Base-by-base conservation (phyloP, 1,140 invertebrate species). In the Lepeophtheirus salmonis region DNA sequence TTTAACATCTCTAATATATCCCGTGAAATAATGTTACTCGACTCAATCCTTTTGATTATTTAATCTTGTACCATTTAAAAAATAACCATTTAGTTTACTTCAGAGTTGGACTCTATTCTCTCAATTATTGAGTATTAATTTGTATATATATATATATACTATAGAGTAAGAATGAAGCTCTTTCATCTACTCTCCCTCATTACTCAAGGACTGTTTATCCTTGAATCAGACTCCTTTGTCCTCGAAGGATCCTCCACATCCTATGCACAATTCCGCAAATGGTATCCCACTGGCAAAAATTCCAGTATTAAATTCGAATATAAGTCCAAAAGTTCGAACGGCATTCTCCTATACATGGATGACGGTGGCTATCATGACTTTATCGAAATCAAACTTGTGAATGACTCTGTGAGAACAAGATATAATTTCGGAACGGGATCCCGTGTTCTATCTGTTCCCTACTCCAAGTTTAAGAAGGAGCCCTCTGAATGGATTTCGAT, bases 301-400 rank as follows among this genome's bases (percentile, higher is more conserved):
- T 84, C 84, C 10, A 85, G 81, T n/a, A 71, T 94, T 3, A 85
- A 89, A 68, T 80, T 94, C 65, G 88, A 94, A 69, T 92, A 94
- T 73, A 86, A 86, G 73, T 94, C 89, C 2, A 80, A 85, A 57
- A 82, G 87, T 68, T 84, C 85, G 0, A 89, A 89, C 72, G 88
- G 87, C 4, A 71, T 92, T 60, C 72, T 95, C 16, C 74, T 95
- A 49, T 94, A 94, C 71, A 90, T 88, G 1, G 89, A 94, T 69
- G 90, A 95, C 69, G 89, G 89, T 3, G 87, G 87, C 12, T 86
- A 83, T 16, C 86, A 88, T 67, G 89, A 95, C 70, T 97, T 95
- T 73, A 89, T 96, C 70, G 89, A 94, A 72, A 71, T 96, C 54
- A 95, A 92, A 68, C 74, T 97, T 14, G 85, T 95, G 3, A 87